Base-by-base conservation (phyloP, 2,888 invertebrate genomes). In the Bugulina stolonifera region DNA sequence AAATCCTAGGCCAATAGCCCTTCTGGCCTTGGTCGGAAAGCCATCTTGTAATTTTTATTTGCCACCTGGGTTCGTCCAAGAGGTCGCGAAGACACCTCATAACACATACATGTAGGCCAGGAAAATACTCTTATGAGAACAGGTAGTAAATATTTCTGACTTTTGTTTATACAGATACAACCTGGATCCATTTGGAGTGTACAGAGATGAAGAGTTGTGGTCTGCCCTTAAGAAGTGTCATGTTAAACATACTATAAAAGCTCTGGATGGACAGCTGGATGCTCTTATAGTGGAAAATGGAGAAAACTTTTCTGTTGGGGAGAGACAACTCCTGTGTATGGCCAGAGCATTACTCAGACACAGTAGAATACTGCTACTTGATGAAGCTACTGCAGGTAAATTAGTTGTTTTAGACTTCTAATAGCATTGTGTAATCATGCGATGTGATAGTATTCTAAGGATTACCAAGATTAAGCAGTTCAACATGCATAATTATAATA, bases 231-330 rank as follows among this genome's bases (percentile, higher is more conserved):
- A 80, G 64, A 81, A 82, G 75, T 83, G 83, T 73, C 81, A 83
- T 72, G 77, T 85, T 35, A 84, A 81, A 76, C 79, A 80, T 25
- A 85, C 84, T 73, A 69, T 69, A 14, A 69, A 5, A 3, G 10
- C 69, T 5, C 32, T 80, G 71, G 75, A 75, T 5, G 76, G 75
- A 0, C 82, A 84, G 69, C 79, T 88, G 29, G 86, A 88, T 71
- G 83, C 86, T 22, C 77, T 80, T 58, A 86, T 89, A 22, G 83
- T 84, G n/a, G 86, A 86, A 74, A 82, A 83, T 75, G 87, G 87
- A 43, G 84, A 55, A 54, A 73, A 71, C 57, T 35, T 73, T 10
- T 69, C 69, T 22, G 73, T 73, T 5, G 73, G 73, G 1, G 69
- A 73, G 32, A 32, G 73, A 27, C 73, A 73, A 35, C 71, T 73